Evolutionary conservation across 2,113 vertebrate species (phyloP).

Genomic region (Vombatus ursinus): DNA sequence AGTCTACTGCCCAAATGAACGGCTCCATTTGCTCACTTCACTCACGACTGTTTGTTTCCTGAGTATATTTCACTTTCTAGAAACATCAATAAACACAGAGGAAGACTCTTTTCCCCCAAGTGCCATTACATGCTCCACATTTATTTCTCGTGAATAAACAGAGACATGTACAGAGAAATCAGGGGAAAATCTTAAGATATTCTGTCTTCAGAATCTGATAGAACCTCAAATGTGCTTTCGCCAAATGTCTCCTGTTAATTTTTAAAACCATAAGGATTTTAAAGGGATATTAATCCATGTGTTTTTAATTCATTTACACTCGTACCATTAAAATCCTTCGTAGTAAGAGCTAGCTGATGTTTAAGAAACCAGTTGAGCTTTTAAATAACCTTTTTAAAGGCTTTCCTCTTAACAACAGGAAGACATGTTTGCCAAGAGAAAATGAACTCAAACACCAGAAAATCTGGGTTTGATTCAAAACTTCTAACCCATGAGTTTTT

Average conservation of each 20-base stretch:
- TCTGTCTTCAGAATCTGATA: constrained; percentile 40
- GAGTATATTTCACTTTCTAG: background rate
- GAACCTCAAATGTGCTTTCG: constrained; percentile 39
- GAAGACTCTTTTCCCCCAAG: background rate
- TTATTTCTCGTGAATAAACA: background rate
- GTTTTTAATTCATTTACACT: constrained; percentile 73
- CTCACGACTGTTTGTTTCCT: constrained; percentile 23
- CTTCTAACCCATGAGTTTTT: constrained; percentile 63
- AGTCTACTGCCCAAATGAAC: background rate
- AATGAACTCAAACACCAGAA: constrained; percentile 73
- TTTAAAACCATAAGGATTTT: constrained; percentile 48
- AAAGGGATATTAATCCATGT: constrained; percentile 61
- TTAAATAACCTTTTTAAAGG: constrained; percentile 70
- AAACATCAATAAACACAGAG: constrained; percentile 13
- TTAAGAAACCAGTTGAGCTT: constrained; percentile 71
- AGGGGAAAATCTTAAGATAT: constrained; percentile 20
- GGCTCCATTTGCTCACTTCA: background rate
- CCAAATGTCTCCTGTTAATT: constrained; percentile 55
- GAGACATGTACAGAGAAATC: background rate
- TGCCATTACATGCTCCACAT: background rate
- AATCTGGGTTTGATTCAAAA: constrained; percentile 77
- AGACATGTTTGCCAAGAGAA: constrained; percentile 75
- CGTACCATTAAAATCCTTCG: constrained; percentile 59
- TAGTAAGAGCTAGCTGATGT: constrained; percentile 69
- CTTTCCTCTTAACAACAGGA: constrained; percentile 77